These are phyloP conservation scores for Cinclus mexicanus DNA, from an alignment of 2,113 vertebrate species.

Conservation along the genomic window DNA sequence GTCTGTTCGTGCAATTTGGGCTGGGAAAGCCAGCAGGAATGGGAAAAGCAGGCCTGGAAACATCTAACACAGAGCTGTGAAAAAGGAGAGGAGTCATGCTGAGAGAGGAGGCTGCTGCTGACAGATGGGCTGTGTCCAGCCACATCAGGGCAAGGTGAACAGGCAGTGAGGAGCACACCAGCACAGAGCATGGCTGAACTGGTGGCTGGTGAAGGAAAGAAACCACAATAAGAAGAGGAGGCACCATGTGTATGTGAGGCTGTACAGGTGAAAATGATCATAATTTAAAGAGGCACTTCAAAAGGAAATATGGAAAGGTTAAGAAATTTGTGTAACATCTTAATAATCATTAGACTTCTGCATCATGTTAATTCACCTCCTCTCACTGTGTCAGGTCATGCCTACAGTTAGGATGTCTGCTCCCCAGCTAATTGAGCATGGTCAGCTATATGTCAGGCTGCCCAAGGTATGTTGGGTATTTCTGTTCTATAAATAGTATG, in stretches of 20 bases:
- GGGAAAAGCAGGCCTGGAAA: conserved; percentile 40
- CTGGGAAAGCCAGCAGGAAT: not conserved
- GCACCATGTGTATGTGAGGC: not conserved
- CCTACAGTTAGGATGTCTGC: not conserved
- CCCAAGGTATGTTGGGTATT: not conserved
- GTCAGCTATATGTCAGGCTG: not conserved
- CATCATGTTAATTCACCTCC: not conserved
- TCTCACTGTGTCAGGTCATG: rapidly evolving
- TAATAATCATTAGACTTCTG: not conserved
- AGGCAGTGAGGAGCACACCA: not conserved
- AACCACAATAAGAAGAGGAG: not conserved
- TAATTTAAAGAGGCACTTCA: not conserved
- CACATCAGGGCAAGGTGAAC: not conserved
- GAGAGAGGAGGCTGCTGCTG: not conserved
- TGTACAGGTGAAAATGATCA: not conserved
- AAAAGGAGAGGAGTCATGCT: not conserved
- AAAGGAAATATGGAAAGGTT: not conserved
- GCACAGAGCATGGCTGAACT: rapidly evolving
- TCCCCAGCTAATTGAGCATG: not conserved
- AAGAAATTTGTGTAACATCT: not conserved
- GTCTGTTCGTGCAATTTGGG: not conserved
- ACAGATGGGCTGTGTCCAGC: not conserved
- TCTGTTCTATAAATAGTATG: not conserved
- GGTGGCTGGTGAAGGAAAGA: not conserved
- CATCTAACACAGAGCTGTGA: not conserved